Percentiles rank a stretch among this genome's conserved stretches.
Evolutionary conservation across 2,888 invertebrate genomes (phyloP).

Genomic region (Parthenolecanium corni): DNA sequence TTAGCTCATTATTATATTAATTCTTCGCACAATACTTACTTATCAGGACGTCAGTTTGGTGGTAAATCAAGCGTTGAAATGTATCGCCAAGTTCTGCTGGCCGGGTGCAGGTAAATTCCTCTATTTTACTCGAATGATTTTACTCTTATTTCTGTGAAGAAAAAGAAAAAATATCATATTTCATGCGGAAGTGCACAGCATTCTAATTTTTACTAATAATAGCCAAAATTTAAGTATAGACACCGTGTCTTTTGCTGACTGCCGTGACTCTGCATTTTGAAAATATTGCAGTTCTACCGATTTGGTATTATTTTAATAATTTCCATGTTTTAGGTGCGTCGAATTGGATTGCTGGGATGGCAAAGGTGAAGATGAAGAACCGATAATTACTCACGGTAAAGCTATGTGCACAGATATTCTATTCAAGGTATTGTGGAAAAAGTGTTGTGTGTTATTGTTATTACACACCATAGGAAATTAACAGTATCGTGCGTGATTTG

Average conservation of each 20-base stretch:
- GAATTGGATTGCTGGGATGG: conserved; percentile 99
- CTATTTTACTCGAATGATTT: too few species aligned
- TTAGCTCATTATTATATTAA: conserved; percentile 98
- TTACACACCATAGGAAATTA: too few species aligned
- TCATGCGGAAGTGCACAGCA: too few species aligned
- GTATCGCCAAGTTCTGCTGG: conserved; percentile 92
- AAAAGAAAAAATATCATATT: too few species aligned
- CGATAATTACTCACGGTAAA: conserved; percentile 98
- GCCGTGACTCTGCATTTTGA: too few species aligned
- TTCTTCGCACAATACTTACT: conserved; percentile 92
- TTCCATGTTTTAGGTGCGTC: conserved; percentile 58
- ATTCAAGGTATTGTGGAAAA: conserved; percentile 57
- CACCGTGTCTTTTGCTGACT: too few species aligned
- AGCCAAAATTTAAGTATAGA: too few species aligned
- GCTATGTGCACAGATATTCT: conserved; percentile 99
- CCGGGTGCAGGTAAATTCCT: conserved; percentile 73
- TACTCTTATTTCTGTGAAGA: too few species aligned
- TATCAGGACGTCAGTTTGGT: conserved; percentile 91
- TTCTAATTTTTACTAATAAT: too few species aligned
- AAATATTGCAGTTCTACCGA: too few species aligned
- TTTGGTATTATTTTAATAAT: too few species aligned
- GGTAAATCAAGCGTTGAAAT: conserved; percentile 99
- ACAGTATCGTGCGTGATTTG: background rate
- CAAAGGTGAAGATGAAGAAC: conserved; percentile 93
- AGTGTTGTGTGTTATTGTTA: too few species aligned